Base-by-base conservation (phyloP, 2,113 vertebrate species). In the Gasterosteus nipponicus region DNA sequence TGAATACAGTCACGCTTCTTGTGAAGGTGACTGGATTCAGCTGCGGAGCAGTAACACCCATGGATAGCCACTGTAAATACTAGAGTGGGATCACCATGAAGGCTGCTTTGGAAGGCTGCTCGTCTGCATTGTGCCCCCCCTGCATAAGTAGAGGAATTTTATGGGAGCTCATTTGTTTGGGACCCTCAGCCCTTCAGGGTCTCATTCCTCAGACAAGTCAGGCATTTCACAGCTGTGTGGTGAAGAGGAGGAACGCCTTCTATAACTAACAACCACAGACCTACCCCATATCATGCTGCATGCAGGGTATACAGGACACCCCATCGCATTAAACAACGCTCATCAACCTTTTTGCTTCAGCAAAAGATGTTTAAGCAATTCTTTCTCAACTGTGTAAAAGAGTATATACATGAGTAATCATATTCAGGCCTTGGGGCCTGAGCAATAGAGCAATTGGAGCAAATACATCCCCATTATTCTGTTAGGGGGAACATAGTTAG, bases 111-210 rank as follows among this genome's bases (percentile, higher is more conserved):
- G 80, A 73, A 22, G 62, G 77, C 39, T 74, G 63, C 46, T 65
- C 10, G 59, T 76, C 81, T 80, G 60, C 73, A 41, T 73, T 66
- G 69, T 76, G 67, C 80, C 78, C 63, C 68, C 69, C 75, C 76
- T 63, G 67, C 42, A 60, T 70, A 62, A 84, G 76, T 56, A 39
- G 67, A 68, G 10, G 31, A 59, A 35, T 62, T 87, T 86, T 80
- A 84, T 87, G 57, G 64, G 81, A 76, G 77, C 82, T 89, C 75
- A 75, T 92, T 91, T 89, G 75, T 91, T 89, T 31, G 64, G 78
- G 80, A 69, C 73, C 60, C 81, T 76, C 80, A 80, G 84, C 68
- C 77, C 85, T 90, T 69, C 65, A 75, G 88, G 85, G 76, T 81
- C 59, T 84, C 90, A 88, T 79, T 68, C 84, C 85, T 91, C 83